Evolutionary conservation across 2,888 invertebrate genomes (phyloP), one percentile per base, ranked within the genome.

Genomic region (Digitonthophagus gazella): DNA sequence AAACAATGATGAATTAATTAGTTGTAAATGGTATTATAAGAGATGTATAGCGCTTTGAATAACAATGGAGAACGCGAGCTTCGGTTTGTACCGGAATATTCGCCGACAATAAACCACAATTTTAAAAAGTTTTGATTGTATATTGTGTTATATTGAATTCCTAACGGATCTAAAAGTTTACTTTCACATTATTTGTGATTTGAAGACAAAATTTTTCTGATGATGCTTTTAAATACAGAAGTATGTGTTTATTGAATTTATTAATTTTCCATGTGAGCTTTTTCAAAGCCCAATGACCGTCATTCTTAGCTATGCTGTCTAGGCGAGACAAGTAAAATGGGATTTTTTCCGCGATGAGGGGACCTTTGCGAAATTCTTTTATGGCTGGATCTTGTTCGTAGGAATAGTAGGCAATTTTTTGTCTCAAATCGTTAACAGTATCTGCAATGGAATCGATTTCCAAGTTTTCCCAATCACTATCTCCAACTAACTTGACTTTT

Each of bases 181-280:
- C 28, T 44, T 44, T 44, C 28, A n/a, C n/a, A n/a, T n/a, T n/a
- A n/a, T n/a, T n/a, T n/a, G n/a, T n/a, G n/a, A n/a, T n/a, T n/a
- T n/a, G n/a, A n/a, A n/a, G n/a, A n/a, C n/a, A n/a, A n/a, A n/a
- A n/a, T n/a, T n/a, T n/a, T n/a, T n/a, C n/a, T n/a, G n/a, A n/a
- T n/a, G n/a, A n/a, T n/a, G n/a, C n/a, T n/a, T n/a, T n/a, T n/a
- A n/a, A n/a, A n/a, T n/a, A n/a, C n/a, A n/a, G n/a, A n/a, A n/a
- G n/a, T n/a, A n/a, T n/a, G n/a, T n/a, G n/a, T n/a, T n/a, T n/a
- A n/a, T n/a, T n/a, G n/a, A n/a, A n/a, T n/a, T n/a, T n/a, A n/a
- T n/a, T n/a, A n/a, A n/a, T n/a, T n/a, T n/a, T n/a, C 89, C 89
- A 90, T 20, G 89, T 87, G 15, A 90, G 80, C 86, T 87, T 75